phyloP scores from a whole-genome alignment of 1,140 invertebrate species.

The Heliothis virescens region DNA sequence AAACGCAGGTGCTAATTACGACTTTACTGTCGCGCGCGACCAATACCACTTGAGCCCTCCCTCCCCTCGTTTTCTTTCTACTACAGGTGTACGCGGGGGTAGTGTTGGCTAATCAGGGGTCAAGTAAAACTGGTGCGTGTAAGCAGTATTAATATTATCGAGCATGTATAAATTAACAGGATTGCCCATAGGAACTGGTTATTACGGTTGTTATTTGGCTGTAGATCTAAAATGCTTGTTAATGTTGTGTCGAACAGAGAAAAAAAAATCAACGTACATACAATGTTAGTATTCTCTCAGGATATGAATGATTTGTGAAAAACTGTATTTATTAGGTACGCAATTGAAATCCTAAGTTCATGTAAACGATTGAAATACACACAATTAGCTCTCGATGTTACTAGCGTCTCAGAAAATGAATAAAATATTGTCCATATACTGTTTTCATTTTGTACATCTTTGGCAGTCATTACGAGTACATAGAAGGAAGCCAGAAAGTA shows the following conservation, averaged over 20 bases:
- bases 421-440: no score
- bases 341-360: no score
- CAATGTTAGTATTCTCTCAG: background rate
- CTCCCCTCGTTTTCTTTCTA: background rate
- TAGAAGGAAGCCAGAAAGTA: no score
- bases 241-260: background rate
- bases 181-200: constrained; percentile 43
- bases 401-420: no score
- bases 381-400: no score
- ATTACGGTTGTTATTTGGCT: constrained; percentile 46
- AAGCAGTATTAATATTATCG: constrained; percentile 46
- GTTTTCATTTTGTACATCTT: no score
- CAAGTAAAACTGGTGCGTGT: constrained; percentile 27
- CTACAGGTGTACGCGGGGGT: background rate
- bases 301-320: background rate
- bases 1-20: constrained; percentile 56
- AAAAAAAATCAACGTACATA: background rate
- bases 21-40: constrained; percentile 45
- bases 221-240: constrained; percentile 2
- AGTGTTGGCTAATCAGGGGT: constrained; percentile 6
- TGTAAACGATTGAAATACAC: no score
- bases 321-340: no score
- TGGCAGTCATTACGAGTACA: no score
- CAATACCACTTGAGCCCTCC: constrained; percentile 41
- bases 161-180: constrained; percentile 50